Evolutionary conservation across 2,797 vertebrate species (phyloP), one percentile per base, ranked within the genome.

Genomic region (Semotilus atromaculatus): DNA sequence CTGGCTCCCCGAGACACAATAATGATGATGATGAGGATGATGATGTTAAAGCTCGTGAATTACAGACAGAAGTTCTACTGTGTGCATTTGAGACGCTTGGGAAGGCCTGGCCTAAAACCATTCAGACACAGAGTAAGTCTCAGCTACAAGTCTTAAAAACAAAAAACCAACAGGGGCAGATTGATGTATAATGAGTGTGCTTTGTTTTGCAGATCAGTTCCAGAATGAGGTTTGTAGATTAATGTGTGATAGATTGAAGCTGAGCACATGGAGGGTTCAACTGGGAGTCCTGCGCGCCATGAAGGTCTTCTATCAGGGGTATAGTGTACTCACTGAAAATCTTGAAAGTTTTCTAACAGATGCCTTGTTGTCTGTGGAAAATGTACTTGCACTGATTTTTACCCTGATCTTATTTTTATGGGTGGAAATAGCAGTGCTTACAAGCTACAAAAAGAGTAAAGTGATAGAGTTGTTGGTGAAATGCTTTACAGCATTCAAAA

Each of bases 201-300:
- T 43, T 72, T 85, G 78, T 83, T n/a, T 85, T 87, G 29, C 86
- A 99, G 98, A 94, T 86, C 94, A 92, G 89, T 98, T 97, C 86
- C 96, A 95, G 86, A 91, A 93, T 73, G 97, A 99, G 48, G 90
- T 99, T n/a, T 99, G 98, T 91, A 94, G 91, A 72, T 84, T 99
- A 64, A 98, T 99, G 97, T 98, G 97, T 85, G 96, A 97, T 36
- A 96, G 95, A 74, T 94, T 99, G 84, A 97, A 97, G 86, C 95
- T 97, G 77, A 98, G 98, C 93, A 99, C 97, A 0, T 99, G 98
- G 98, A 98, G 96, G 81, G 97, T 99, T 34, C 98, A 99, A 92
- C 94, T 99, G 0, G 96, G 92, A 36, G 97, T 97, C n/a, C 94
- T 99, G 0, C 97, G 97, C 88, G 94, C 96, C 80, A 98, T 99